Evolutionary conservation across 92 coral and sea anemone species (phyloP).

Genomic region (Porites cylindrica): DNA sequence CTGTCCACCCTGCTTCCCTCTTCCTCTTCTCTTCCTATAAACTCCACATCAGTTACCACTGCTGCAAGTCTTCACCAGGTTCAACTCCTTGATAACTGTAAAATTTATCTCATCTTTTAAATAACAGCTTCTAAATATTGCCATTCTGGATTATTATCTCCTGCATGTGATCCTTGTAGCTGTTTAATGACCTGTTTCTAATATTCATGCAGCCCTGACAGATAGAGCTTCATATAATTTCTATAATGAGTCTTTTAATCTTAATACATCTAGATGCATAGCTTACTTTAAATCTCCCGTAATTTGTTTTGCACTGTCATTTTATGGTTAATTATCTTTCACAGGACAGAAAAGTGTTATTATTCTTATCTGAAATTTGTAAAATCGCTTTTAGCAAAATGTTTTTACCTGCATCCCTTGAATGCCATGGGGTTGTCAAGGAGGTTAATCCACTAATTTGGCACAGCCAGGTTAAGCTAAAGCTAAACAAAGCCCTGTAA

Average conservation of each 20-base stretch:
- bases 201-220: neutral
- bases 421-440: too few relatives aligned
- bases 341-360: too few relatives aligned
- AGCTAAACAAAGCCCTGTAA: too few relatives aligned
- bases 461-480: too few relatives aligned
- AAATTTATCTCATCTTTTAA: conserved; percentile 22
- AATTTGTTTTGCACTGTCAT: too few relatives aligned
- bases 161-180: neutral
- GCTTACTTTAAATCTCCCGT: too few relatives aligned
- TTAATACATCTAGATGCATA: too few relatives aligned
- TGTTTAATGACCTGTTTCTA: neutral
- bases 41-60: conserved; percentile 41
- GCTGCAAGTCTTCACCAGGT: conserved; percentile 54
- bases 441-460: too few relatives aligned
- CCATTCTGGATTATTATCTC: neutral
- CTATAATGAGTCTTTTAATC: neutral
- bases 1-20: conserved; percentile 36
- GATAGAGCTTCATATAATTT: neutral
- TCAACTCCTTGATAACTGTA: conserved; percentile 34
- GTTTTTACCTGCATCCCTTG: too few relatives aligned
- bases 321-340: too few relatives aligned
- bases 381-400: too few relatives aligned
- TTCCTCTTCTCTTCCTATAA: conserved; percentile 33
- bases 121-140: conserved; percentile 17
- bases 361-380: too few relatives aligned